Evolutionary conservation across 2,113 vertebrate species (phyloP), one percentile per base, ranked within the genome.

Genomic region (Aspidoscelis tigris): DNA sequence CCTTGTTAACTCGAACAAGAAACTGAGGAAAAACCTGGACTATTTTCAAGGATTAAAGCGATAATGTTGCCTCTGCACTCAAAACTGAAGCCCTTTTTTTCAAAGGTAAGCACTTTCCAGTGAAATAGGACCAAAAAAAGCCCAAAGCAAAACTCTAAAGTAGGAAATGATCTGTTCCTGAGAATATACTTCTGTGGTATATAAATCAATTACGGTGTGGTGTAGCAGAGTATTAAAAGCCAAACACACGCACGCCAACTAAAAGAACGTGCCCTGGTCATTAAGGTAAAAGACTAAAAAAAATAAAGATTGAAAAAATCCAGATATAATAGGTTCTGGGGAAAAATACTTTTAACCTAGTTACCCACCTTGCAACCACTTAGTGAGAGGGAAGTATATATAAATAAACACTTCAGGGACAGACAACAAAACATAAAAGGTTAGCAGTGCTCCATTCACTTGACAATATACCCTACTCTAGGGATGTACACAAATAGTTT

Each of bases 191-290:
- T 81, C 47, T 41, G 26, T 41, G 66, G 47, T 81, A 33, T 33
- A 81, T 22, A 80, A 81, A 71, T 81, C n/a, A 55, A 71, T 81
- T 55, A 81, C 3, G 58, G 79, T 64, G 47, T 66, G 41, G 12
- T 18, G 64, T 1, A 65, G 33, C 68, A 81, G 70, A 58, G 24
- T n/a, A 81, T 71, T 81, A 81, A 81, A 24, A 47, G 33, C 33
- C 33, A 33, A 78, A 20, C 26, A 18, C 33, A n/a, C 18, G 26
- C 50, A 12, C n/a, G 5, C 18, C 21, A 50, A 50, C 8, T 9
- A 9, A 50, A 50, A 50, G 47, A 50, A 5, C 8, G 47, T 9
- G 8, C 47, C 5, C 47, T 50, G 8, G 8, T 50, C 47, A 50
- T 50, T 50, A 50, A 50, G 47, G 47, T 50, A 50, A 50, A 50